Conservation (phyloP, 2,888 invertebrate species). For the Melanophora roralis region DNA sequence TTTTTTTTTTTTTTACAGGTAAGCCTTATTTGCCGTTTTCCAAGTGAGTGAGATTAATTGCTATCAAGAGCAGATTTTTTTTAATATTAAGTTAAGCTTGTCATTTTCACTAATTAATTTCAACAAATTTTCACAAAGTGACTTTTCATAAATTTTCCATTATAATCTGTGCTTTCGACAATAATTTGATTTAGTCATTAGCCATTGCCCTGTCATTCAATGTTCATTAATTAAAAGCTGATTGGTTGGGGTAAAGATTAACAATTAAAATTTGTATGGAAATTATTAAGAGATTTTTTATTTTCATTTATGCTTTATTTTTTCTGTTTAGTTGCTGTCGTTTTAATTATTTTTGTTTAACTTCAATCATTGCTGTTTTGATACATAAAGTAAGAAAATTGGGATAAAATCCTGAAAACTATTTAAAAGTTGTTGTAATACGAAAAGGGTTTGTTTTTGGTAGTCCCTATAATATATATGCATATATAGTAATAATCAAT, state of each 20-base stretch:
- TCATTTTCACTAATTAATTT: not conserved
- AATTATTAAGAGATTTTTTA: conserved; percentile 13
- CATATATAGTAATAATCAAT: too few relatives aligned
- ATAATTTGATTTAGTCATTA: too few relatives aligned
- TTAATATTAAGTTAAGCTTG: not conserved
- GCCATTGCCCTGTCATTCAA: not conserved
- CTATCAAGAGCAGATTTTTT: not conserved
- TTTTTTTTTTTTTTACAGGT: conserved; percentile 17
- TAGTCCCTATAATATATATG: too few relatives aligned
- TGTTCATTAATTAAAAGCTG: not conserved
- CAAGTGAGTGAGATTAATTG: not conserved
- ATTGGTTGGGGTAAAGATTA: conserved; percentile 1
- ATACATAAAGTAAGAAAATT: too few relatives aligned
- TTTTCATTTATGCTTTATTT: not conserved
- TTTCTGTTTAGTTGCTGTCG: not conserved
- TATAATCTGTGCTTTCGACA: not conserved
- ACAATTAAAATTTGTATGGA: conserved; percentile 25
- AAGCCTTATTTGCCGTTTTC: not conserved
- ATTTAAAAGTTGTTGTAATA: too few relatives aligned
- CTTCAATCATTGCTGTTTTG: not conserved
- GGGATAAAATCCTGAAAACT: too few relatives aligned
- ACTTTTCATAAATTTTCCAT: not conserved
- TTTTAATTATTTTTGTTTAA: not conserved
- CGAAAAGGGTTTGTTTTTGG: too few relatives aligned
- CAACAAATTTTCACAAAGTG: not conserved